Base-by-base conservation (phyloP, 1,140 invertebrate genomes). In the Zaprionus tsacasi region DNA sequence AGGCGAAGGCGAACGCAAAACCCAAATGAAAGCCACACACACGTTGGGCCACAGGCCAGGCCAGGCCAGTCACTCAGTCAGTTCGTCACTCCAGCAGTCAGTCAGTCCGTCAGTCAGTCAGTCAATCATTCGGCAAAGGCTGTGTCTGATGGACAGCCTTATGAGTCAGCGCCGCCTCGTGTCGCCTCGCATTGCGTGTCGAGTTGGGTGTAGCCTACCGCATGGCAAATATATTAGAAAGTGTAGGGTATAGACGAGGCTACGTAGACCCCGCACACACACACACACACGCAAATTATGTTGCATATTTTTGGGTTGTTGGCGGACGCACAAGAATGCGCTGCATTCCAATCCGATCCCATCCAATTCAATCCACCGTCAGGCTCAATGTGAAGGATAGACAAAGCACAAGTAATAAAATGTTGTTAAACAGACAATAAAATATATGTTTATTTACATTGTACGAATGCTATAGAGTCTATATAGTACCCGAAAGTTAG, bases 281-380 rank as follows among this genome's bases (percentile, higher is more conserved):
- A 58, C 57, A 61, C 43, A 71, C 38, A 40, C 11, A 56, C 38
- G 17, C 45, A 8, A 25, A 17, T 12, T 70, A 69, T 82, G 79
- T 78, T 82, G 79, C 79, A 82, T 82, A 82, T 78, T 81, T 74
- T 50, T 48, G 79, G 79, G 69, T 81, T 65, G 70, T 76, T 82
- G 79, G 69, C 79, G 65, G 52, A 35, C 59, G 78, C 57, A 82
- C 80, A 82, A 82, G 72, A 82, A 82, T 81, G 69, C 79, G 65
- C 48, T 65, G 73, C 75, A 81, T 81, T 70, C 79, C 79, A 72
- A 78, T 70, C 66, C 13, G 38, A 21, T 21, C 21, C 21, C 21
- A 21, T 21, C 21, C 1, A 21, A 21, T 70, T 75, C 79, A 72
- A 78, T 70, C 65, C 13, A 38, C 45, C 50, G 55, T 1, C 57